Conservation (phyloP, 2,888 invertebrate species). For the Drosophila paramelanica region DNA sequence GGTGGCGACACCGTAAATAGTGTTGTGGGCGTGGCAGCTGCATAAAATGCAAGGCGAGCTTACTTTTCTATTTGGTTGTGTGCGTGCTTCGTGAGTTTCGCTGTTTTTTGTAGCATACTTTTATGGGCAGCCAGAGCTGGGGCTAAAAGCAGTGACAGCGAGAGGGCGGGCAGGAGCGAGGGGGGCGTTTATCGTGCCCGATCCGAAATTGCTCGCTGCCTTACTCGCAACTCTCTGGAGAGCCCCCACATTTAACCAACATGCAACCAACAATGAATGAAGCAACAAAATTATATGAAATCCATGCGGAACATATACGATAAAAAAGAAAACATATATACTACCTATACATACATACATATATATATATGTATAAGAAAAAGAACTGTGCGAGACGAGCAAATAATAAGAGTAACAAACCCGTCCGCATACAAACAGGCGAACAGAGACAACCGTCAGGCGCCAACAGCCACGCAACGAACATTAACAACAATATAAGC, state of each 20-base stretch:
- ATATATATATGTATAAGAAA: conserved; percentile 7
- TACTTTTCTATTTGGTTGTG: conserved; percentile 48
- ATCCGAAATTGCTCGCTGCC: conserved; percentile 40
- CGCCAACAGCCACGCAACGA: conserved; percentile 46
- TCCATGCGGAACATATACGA: conserved; percentile 50
- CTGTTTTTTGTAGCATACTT: conserved; percentile 67
- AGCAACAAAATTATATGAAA: conserved; percentile 78
- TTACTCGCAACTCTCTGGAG: conserved; percentile 39
- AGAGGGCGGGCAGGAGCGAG: background rate
- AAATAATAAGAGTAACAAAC: conserved; percentile 61
- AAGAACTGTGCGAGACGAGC: conserved; percentile 21
- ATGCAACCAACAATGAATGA: conserved; percentile 79
- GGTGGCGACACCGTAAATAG: conserved; percentile 31
- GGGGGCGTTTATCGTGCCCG: conserved; percentile 39
- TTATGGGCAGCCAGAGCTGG: conserved; percentile 58
- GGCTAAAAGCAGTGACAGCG: background rate
- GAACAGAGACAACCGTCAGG: conserved; percentile 58
- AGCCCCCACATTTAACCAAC: conserved; percentile 53
- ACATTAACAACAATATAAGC: conserved; percentile 30
- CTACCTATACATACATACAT: background rate
- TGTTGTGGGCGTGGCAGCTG: conserved; percentile 61
- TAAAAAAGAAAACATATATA: conserved; percentile 24
- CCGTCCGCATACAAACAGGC: conserved; percentile 58
- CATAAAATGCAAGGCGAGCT: conserved; percentile 57
- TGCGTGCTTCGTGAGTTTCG: conserved; percentile 45